A percentile compares a stretch with the other conserved stretches of the same genome.
These are phyloP conservation scores for Eunapius fragilis DNA, from an alignment of 37 sponge, comb jelly and placozoan species.

Conservation along the genomic window DNA sequence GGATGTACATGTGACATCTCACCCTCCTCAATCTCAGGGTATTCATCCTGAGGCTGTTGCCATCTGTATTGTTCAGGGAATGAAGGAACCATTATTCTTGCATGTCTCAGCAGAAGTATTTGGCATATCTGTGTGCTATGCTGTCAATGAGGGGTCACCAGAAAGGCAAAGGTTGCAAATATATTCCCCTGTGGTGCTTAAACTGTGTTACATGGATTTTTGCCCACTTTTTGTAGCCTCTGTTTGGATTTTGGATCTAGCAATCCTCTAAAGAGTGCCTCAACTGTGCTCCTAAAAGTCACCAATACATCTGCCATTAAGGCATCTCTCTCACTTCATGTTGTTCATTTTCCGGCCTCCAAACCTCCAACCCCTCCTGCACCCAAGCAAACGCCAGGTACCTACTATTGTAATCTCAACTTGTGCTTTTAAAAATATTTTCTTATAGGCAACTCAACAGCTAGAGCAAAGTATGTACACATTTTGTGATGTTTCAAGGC, in stretches of 20 bases:
- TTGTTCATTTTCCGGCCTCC: slow-evolving; percentile 54
- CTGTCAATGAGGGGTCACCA: neutral
- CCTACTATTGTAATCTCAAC: neutral
- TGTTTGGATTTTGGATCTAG: slow-evolving; percentile 59
- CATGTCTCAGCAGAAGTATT: slow-evolving; percentile 49
- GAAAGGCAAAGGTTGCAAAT: neutral
- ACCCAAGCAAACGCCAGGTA: neutral
- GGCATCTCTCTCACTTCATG: slow-evolving; percentile 16
- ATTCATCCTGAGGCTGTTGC: slow-evolving; percentile 13
- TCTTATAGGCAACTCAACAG: neutral
- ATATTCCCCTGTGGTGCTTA: neutral
- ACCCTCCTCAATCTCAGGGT: neutral
- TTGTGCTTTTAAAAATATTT: neutral
- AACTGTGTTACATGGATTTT: no score
- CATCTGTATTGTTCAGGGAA: slow-evolving; percentile 41
- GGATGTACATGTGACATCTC: neutral
- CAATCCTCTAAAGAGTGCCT: slow-evolving; percentile 26
- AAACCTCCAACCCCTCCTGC: slow-evolving; percentile 24
- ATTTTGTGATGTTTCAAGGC: neutral
- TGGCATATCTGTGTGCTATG: slow-evolving; percentile 40
- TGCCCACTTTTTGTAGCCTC: neutral
- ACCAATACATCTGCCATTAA: slow-evolving; percentile 67
- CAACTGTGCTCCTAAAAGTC: slow-evolving; percentile 30
- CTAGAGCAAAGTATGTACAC: neutral
- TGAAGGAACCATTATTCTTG: slow-evolving; percentile 52